These are phyloP conservation scores for Cotesia typhae DNA, from an alignment of 1,140 invertebrate species.

Conservation along the genomic window DNA sequence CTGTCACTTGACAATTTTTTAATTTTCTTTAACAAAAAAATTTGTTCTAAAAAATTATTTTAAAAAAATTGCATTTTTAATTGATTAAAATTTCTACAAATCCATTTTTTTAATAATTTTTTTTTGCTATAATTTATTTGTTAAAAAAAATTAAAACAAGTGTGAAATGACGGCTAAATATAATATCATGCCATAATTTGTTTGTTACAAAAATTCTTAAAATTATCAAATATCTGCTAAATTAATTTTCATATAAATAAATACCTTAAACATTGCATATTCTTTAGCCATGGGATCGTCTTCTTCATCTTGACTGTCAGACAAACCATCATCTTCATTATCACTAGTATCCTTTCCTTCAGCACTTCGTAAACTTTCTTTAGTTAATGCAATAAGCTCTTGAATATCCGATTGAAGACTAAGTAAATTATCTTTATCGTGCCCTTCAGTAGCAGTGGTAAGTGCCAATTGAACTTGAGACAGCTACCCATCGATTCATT, in stretches of 20 bases:
- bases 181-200: too few species aligned
- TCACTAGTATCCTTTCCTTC: slow-evolving; percentile 41
- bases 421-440: slow-evolving; percentile 69
- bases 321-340: slow-evolving; percentile 34
- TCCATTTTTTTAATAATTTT: too few species aligned
- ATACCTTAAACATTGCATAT: slow-evolving; percentile 76
- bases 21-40: too few species aligned
- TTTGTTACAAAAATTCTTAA: too few species aligned
- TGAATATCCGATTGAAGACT: slow-evolving; percentile 71
- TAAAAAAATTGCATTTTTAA: too few species aligned
- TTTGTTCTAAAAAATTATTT: too few species aligned
- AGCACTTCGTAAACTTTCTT: slow-evolving; percentile 65
- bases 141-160: too few species aligned
- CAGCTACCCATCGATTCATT: slow-evolving; percentile 62
- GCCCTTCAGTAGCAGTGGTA: slow-evolving; percentile 58
- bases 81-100: too few species aligned
- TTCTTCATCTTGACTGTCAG: slow-evolving; percentile 34
- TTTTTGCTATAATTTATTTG: too few species aligned
- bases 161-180: too few species aligned
- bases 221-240: too few species aligned
- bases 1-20: too few species aligned
- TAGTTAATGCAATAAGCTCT: slow-evolving; percentile 73
- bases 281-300: slow-evolving; percentile 70
- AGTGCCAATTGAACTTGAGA: slow-evolving; percentile 70
- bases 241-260: slow-evolving; percentile 24